These are phyloP conservation scores for Drosophila glabriapex DNA, from an alignment of 2,888 invertebrate genomes.

Conservation along the genomic window DNA sequence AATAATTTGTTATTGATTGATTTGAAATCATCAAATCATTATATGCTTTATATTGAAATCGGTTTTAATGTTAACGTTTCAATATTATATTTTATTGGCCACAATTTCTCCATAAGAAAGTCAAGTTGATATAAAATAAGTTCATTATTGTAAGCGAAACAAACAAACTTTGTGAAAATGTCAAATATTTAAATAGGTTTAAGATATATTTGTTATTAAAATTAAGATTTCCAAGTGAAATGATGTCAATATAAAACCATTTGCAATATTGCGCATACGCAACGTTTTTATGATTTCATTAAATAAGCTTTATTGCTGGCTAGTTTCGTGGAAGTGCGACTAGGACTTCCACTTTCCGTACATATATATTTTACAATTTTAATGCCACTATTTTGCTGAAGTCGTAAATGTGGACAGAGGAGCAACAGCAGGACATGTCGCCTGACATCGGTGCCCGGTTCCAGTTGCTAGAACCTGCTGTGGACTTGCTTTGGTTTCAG, in stretches of 20 bases:
- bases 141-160: background rate
- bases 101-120: background rate
- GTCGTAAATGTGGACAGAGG: constrained; percentile 34
- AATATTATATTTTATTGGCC: background rate
- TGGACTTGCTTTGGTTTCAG: constrained; percentile 29
- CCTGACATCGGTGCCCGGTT: constrained; percentile 20
- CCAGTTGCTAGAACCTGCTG: background rate
- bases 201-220: background rate
- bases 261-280: constrained; percentile 36
- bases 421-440: constrained; percentile 8
- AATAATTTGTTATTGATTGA: background rate
- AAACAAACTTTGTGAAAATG: background rate
- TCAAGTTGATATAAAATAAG: background rate
- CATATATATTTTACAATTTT: constrained; percentile 8
- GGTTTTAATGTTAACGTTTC: background rate
- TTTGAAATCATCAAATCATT: background rate
- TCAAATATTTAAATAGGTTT: background rate
- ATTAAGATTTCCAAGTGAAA: background rate
- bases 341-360: background rate
- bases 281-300: constrained; percentile 53
- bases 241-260: background rate
- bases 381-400: constrained; percentile 15
- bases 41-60: background rate
- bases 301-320: constrained; percentile 30
- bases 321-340: background rate